Evolutionary conservation across 2,113 vertebrate species (phyloP), one percentile per base, ranked within the genome.

Genomic region (Stigmatopora nigra): DNA sequence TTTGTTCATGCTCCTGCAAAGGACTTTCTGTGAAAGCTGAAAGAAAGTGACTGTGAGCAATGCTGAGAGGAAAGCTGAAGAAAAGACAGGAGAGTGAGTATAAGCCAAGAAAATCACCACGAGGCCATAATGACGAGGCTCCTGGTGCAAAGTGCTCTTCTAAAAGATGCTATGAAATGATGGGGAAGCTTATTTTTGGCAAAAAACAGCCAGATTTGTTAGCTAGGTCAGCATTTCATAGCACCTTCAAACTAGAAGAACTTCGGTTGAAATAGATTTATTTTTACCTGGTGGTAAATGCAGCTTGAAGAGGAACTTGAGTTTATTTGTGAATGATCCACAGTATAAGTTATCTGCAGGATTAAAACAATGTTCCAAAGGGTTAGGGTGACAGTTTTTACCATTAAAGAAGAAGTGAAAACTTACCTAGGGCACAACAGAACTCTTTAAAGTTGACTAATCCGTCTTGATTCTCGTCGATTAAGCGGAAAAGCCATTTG

Each of bases 401-500:
- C 11, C 5, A 10, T 44, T 41, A 14, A 47, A 47, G 20, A 11
- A 47, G 49, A 19, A 48, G 47, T 19, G 63, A 17, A 2, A 3
- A 41, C 56, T 14, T 5, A 97, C 97, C 94, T 61, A 98, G 91
- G 47, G 87, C 83, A 64, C 69, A 90, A 78, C 91, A 91, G 85
- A 98, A 98, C 56, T 99, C 95, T 84, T 92, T 96, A 86, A 99
- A 99, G 90, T 96, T 99, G 77, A 99, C 84, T 35, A 99, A 92
- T 78, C 93, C 91, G 1, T 91, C 89, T 9, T 91, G 90, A 65
- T 92, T 94, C 82, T 95, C 92, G 60, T 97, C 96, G 72, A 95
- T 86, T 61, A 97, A 84, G 63, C 92, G 90, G 88, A 98, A 98
- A 0, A 90, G 90, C 92, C 94, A 96, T 12, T 93, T 82, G 4